Conservation (phyloP, 2,113 vertebrate genomes). For the Cinclus cinclus region DNA sequence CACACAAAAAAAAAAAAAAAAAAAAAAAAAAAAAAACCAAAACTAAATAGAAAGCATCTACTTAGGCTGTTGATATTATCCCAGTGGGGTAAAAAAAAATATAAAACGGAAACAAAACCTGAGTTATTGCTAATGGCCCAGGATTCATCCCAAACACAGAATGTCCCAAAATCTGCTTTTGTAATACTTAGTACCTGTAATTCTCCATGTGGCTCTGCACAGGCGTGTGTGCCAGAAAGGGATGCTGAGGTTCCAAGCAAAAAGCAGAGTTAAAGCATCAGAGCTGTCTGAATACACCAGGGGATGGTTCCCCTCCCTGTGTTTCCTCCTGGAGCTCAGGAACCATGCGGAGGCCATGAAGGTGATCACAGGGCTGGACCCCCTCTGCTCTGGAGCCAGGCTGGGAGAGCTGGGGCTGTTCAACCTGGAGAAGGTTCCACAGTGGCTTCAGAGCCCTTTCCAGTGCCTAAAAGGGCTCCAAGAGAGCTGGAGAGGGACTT, state of each 20-base stretch:
- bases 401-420: background rate
- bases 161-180: background rate
- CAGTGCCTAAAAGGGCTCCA: background rate
- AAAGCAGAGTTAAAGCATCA: background rate
- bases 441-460: background rate
- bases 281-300: background rate
- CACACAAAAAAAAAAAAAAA: too few species aligned
- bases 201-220: background rate
- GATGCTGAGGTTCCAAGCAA: background rate
- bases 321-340: background rate
- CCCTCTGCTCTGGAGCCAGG: background rate
- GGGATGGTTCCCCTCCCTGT: rapidly evolving
- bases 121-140: rapidly evolving
- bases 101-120: background rate
- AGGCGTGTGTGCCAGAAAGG: rapidly evolving
- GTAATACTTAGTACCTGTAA: rapidly evolving
- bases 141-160: background rate
- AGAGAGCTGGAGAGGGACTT: background rate
- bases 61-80: background rate
- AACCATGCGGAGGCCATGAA: background rate
- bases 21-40: too few species aligned
- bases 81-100: background rate
- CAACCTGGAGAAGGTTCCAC: background rate
- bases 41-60: background rate
- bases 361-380: background rate